Conservation (phyloP, 2,113 vertebrate genomes). For the Felis catus region F.catus_Fca126_mat1.0 CM031419.1:154775501-154776000, state of each 20-base stretch:
- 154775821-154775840: background rate
- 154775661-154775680: background rate
- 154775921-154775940: background rate
- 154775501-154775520: background rate
- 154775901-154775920: background rate
- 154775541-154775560: background rate
- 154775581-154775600: background rate
- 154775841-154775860: background rate
- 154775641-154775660: background rate
- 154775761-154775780: background rate
- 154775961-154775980: background rate
- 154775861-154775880: background rate
- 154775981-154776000: background rate
- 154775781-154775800: background rate
- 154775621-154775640: background rate
- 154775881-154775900: background rate
- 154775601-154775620: background rate
- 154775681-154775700: background rate
- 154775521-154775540: background rate
- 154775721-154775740: background rate
- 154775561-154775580: background rate
- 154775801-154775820: background rate
- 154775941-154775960: background rate
- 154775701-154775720: background rate
- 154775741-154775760: background rate